A percentile compares a stretch with the other conserved stretches of the same genome.
phyloP scores from a whole-genome alignment of 92 coral and sea anemone genomes.

The Epizoanthus fatuus region DNA sequence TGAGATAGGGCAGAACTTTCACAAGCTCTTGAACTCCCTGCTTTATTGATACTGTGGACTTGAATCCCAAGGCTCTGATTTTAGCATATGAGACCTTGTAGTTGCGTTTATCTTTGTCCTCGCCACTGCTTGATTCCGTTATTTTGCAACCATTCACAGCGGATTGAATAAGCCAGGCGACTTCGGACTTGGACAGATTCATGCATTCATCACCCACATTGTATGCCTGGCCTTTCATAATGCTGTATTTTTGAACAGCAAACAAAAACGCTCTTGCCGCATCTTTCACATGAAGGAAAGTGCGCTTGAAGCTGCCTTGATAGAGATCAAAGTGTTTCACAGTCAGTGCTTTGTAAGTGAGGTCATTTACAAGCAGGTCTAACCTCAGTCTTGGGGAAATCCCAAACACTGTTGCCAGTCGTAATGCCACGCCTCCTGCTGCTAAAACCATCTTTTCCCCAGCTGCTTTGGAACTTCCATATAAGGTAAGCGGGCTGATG shows the following conservation, averaged over 20 bases:
- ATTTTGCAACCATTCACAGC: slow-evolving; percentile 83
- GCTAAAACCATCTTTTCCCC: slow-evolving; percentile 83
- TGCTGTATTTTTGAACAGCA: slow-evolving; percentile 80
- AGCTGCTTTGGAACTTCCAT: slow-evolving; percentile 90
- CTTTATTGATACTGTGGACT: slow-evolving; percentile 76
- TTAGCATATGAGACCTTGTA: slow-evolving; percentile 92
- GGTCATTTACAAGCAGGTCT: slow-evolving; percentile 92
- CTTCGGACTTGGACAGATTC: slow-evolving; percentile 94
- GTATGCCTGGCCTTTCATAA: slow-evolving; percentile 86
- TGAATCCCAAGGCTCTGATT: slow-evolving; percentile 84
- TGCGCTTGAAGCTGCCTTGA: slow-evolving; percentile 94
- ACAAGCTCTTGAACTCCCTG: slow-evolving; percentile 89
- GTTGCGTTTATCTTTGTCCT: slow-evolving; percentile 92
- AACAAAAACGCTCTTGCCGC: slow-evolving; percentile 94
- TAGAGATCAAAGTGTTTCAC: slow-evolving; percentile 87
- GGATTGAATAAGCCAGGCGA: slow-evolving; percentile 79
- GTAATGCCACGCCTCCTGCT: slow-evolving; percentile 80
- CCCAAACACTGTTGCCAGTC: slow-evolving; percentile 97
- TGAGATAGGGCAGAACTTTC: slow-evolving; percentile 85
- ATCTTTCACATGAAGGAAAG: slow-evolving; percentile 95
- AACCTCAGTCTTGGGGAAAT: slow-evolving; percentile 91
- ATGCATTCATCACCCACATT: slow-evolving; percentile 94
- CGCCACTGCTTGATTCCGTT: slow-evolving; percentile 79
- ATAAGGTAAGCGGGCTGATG: slow-evolving; percentile 89
- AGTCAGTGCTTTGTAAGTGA: slow-evolving; percentile 91